Base-by-base conservation (phyloP, 2,113 vertebrate species). In the Lycaon pictus region DNA sequence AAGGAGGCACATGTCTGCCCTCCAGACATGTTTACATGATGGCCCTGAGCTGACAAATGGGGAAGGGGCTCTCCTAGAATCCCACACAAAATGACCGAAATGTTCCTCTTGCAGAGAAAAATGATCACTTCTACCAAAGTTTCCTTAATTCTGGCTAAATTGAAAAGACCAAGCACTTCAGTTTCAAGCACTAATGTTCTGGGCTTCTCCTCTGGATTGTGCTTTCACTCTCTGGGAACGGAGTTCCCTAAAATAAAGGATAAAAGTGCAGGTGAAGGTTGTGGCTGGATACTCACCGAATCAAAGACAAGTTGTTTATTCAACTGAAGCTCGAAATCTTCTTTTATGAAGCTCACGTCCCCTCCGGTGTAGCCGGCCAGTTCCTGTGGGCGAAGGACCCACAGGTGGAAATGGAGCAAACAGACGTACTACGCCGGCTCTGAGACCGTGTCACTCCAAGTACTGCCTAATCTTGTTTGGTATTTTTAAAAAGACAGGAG, bases 291-390 rank as follows among this genome's bases (percentile, higher is more conserved):
- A 93, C 99, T 98, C 98, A 99, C 99, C 1, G 99, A 99, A 92
- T 99, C 99, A 97, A 99, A 99, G 63, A 99, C 3, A 20, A 99
- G 99, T 0, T 98, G 98, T 63, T 98, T 99, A 96, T 99, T 99
- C 79, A 99, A 32, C 98, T 99, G 99, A 25, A 99, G 98, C 97
- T 99, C 99, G 94, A 99, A 99, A 27, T 99, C 99, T 90, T 99
- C 99, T 43, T 99, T 99, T 3, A 99, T 93, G 98, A 99, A 99
- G 96, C 98, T 99, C 98, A 99, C 99, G 0, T 99, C 99, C 76
- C 99, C 99, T 3, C 99, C 99, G 0, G 99, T 99, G 98, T 99
- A 99, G 60, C 99, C 99, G 0, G 99, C 99, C 97, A 99, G 82
- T 72, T 99, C 99, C 99, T 99, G 98, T 7, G 55, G 71, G 94